Base-by-base conservation (phyloP, 2,888 invertebrate genomes). In the Tetheella fluctuosa region DNA sequence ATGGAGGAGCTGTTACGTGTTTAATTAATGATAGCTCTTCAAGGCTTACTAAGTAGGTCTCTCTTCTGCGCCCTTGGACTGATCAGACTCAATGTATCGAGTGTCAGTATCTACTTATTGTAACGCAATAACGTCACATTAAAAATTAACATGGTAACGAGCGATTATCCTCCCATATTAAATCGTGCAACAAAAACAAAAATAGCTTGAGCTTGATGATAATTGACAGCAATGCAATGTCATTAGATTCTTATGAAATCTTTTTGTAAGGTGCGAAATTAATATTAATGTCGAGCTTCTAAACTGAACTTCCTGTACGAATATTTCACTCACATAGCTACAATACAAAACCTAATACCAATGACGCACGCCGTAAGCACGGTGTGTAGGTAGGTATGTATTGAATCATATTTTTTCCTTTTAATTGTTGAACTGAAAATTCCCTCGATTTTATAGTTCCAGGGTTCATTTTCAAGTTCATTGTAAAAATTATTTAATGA, bases 341-440 rank as follows among this genome's bases (percentile, higher is more conserved):
- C 54, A 57, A 30, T 60, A n/a, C n/a, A n/a, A n/a, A n/a, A n/a
- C 52, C 60, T 53, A 57, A 52, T 53, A 68, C 69, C 65, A 68
- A 68, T 72, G 73, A 65, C 54, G 48, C 59, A 68, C 64, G 58
- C 60, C 63, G 56, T 61, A 61, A 64, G 63, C 64, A 63, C 59
- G 56, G 57, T 60, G 57, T 64, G 59, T 65, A 63, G n/a, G n/a
- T n/a, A 66, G 65, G 69, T 72, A 75, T 76, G 74, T 70, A 74
- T n/a, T 84, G 83, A 83, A 73, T 86, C 86, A 86, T 74, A 74
- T 67, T 80, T 84, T 83, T 80, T 71, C 70, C 71, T 65, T 76
- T 79, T 76, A 67, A 61, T 67, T 48, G 64, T 63, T 64, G 60
- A 67, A 68, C 68, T 76, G 82, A 83, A 79, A 73, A 68, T 85